Percentiles rank a stretch among this genome's conserved stretches.
Conservation (phyloP, 2,113 vertebrate genomes). For the Neodon shergylaensis region DNA sequence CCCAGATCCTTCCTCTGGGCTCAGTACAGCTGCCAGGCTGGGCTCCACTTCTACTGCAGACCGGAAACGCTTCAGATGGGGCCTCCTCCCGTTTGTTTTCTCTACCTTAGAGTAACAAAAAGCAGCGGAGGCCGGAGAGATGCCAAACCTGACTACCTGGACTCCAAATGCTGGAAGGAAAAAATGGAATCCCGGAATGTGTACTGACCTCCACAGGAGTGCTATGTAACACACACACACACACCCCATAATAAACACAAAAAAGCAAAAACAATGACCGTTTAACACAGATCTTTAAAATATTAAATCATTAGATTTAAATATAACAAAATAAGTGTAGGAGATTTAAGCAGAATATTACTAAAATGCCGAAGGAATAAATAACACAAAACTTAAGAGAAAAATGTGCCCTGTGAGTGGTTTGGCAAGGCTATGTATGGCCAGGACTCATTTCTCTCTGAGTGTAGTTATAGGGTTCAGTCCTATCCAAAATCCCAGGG, state of each 20-base stretch:
- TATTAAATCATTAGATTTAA: neutral
- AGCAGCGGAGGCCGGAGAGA: neutral
- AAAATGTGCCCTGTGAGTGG: neutral
- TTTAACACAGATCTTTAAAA: neutral
- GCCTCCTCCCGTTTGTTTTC: neutral
- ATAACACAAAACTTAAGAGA: neutral
- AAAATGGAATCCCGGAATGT: neutral
- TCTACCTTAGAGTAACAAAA: neutral
- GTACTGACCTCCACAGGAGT: neutral
- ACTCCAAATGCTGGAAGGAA: neutral
- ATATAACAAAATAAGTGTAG: neutral
- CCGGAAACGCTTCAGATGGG: neutral
- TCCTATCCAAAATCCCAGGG: neutral
- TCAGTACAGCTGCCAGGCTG: neutral
- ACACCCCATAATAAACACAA: neutral
- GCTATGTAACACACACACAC: neutral
- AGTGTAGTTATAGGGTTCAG: neutral
- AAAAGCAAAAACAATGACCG: neutral
- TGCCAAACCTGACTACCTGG: neutral
- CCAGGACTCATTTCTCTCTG: neutral
- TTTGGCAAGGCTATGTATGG: neutral
- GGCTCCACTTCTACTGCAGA: neutral
- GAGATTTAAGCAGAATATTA: neutral
- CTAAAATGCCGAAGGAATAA: neutral
- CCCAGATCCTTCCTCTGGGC: neutral